Percentiles rank a stretch among this genome's conserved stretches.
phyloP scores from a whole-genome alignment of 2,888 invertebrate genomes.

The Cantharis flavilabris region DNA sequence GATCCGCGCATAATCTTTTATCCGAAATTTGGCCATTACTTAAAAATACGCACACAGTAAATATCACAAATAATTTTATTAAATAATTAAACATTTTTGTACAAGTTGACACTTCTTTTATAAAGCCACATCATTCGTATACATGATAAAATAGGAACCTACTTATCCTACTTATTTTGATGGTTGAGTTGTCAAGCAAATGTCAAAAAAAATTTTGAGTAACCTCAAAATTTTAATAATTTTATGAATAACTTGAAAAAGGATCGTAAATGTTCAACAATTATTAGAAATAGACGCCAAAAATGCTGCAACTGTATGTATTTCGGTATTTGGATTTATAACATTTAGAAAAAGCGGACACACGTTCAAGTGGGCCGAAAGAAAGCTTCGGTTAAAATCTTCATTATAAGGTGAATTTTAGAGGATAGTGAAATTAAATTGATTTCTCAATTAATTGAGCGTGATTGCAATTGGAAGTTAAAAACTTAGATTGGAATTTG shows the following conservation, averaged over 20 bases:
- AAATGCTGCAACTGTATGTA: no score
- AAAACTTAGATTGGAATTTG: no score
- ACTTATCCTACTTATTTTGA: background rate
- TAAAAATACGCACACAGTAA: conserved; percentile 46
- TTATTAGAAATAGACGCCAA: no score
- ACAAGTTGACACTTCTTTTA: conserved; percentile 47
- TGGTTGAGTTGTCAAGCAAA: background rate
- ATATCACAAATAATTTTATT: conserved; percentile 50
- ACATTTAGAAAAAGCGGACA: no score
- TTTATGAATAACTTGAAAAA: background rate
- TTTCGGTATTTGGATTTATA: no score
- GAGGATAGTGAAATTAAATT: no score
- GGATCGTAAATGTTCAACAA: no score
- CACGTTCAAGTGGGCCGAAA: no score
- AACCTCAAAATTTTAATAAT: background rate
- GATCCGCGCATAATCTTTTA: conserved; percentile 72
- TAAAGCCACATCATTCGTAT: conserved; percentile 42
- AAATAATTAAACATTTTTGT: conserved; percentile 53
- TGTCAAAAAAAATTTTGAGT: background rate
- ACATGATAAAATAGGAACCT: conserved; percentile 1
- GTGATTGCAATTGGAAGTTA: no score
- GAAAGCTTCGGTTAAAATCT: no score
- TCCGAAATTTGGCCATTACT: conserved; percentile 62
- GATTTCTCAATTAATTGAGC: no score
- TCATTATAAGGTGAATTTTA: no score